These are phyloP conservation scores for Carduelis carduelis DNA, from an alignment of 2,797 vertebrate genomes.

Conservation along the genomic window DNA sequence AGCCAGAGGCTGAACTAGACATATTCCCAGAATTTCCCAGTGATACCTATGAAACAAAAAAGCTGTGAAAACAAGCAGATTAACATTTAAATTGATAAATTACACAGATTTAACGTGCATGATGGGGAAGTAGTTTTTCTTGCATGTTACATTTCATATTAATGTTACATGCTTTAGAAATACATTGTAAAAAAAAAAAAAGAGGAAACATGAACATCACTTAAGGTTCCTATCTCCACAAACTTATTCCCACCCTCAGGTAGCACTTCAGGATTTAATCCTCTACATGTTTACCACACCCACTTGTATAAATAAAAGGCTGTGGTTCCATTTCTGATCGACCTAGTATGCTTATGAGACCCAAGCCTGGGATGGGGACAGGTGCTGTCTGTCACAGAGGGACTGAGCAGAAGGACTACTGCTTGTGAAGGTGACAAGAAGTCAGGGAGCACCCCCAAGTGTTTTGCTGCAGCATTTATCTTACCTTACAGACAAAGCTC, in stretches of 20 bases:
- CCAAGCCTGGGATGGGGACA: neutral
- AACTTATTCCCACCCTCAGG: neutral
- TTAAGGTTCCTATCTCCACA: neutral
- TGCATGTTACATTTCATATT: neutral
- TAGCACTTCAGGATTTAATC: neutral
- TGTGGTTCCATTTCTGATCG: neutral
- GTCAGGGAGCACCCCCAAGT: accelerated
- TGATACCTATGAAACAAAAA: neutral
- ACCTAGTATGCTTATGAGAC: neutral
- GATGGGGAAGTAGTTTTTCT: neutral
- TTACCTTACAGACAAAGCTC: neutral
- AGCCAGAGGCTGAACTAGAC: neutral
- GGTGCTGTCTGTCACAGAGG: neutral
- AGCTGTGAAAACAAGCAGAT: neutral
- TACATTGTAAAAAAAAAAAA: neutral
- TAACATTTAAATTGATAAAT: neutral
- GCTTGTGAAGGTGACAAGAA: neutral
- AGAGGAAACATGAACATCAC: neutral
- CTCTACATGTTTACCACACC: neutral
- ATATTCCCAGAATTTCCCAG: neutral
- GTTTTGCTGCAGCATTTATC: neutral
- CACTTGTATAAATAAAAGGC: neutral
- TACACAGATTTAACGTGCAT: neutral
- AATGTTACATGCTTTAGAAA: neutral
- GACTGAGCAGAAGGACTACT: neutral